Conservation (phyloP, 1,140 invertebrate genomes). For the Trachymyrmex septentrionalis region DNA sequence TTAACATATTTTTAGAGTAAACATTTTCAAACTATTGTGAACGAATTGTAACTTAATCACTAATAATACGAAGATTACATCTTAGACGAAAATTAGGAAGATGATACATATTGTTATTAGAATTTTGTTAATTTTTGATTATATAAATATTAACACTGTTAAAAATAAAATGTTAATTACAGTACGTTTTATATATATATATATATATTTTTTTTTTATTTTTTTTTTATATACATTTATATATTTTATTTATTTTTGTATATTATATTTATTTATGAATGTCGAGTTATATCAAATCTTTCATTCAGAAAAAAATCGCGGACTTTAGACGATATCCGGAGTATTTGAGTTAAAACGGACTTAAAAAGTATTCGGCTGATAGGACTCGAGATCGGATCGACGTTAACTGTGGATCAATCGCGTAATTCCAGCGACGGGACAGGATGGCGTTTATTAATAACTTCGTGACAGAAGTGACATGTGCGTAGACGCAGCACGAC, state of each 20-base stretch:
- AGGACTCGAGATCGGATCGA: conserved; percentile 35
- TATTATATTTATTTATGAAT: too few species aligned
- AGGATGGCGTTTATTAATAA: conserved; percentile 80
- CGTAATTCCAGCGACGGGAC: conserved; percentile 71
- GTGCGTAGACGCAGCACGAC: conserved; percentile 29
- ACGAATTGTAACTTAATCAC: neutral
- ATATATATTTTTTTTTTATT: too few species aligned
- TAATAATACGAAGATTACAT: neutral
- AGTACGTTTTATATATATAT: too few species aligned
- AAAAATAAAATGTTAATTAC: too few species aligned
- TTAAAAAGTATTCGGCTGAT: neutral
- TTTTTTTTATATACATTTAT: too few species aligned
- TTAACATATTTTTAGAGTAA: too few species aligned
- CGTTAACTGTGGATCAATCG: conserved; percentile 78
- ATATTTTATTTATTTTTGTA: too few species aligned
- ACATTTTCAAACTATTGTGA: neutral
- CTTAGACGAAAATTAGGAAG: neutral
- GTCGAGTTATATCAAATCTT: neutral
- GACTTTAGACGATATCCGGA: neutral
- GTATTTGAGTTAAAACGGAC: neutral
- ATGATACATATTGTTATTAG: neutral
- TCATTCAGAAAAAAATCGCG: neutral
- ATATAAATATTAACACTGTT: too few species aligned
- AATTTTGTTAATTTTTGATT: too few species aligned
- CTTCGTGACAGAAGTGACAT: conserved; percentile 70